phyloP scores from a whole-genome alignment of 2,113 vertebrate species.

The Megalops atlanticus region DNA sequence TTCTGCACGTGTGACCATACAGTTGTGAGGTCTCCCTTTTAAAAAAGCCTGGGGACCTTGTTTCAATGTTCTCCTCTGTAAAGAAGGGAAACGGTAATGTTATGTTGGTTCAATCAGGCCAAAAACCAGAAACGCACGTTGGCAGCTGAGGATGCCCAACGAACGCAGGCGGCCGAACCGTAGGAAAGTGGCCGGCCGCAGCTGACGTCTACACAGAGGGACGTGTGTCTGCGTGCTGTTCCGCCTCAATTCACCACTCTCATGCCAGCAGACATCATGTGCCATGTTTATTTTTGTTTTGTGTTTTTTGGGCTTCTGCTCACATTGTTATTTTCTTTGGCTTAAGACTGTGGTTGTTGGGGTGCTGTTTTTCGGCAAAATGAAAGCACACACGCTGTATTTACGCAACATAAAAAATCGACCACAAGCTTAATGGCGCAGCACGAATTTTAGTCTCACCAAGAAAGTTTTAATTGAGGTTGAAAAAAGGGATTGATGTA shows the following conservation, averaged over 20 bases:
- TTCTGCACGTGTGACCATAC: background rate
- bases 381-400: conserved; percentile 29
- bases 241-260: conserved; percentile 15
- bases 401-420: conserved; percentile 36
- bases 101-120: background rate
- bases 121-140: conserved; percentile 1
- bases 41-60: background rate
- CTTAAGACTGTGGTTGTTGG: conserved; percentile 50
- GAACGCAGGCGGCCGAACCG: background rate
- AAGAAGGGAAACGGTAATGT: background rate
- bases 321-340: conserved; percentile 58
- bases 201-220: conserved; percentile 7
- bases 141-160: background rate
- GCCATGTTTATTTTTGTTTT: conserved; percentile 45
- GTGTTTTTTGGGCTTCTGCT: conserved; percentile 47
- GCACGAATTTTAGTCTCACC: conserved; percentile 25
- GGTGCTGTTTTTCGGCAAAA: conserved; percentile 44
- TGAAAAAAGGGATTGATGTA: conserved; percentile 37
- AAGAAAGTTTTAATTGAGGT: conserved; percentile 42
- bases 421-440: conserved; percentile 39
- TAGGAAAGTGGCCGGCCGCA: conserved; percentile 4
- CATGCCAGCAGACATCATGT: conserved; percentile 14
- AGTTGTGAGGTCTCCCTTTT: background rate
- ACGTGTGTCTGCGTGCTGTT: conserved; percentile 6
- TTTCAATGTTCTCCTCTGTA: conserved; percentile 6